Evolutionary conservation across 2,797 vertebrate genomes (phyloP), one percentile per base, ranked within the genome.

Genomic region (Acanthiza pusilla): DNA sequence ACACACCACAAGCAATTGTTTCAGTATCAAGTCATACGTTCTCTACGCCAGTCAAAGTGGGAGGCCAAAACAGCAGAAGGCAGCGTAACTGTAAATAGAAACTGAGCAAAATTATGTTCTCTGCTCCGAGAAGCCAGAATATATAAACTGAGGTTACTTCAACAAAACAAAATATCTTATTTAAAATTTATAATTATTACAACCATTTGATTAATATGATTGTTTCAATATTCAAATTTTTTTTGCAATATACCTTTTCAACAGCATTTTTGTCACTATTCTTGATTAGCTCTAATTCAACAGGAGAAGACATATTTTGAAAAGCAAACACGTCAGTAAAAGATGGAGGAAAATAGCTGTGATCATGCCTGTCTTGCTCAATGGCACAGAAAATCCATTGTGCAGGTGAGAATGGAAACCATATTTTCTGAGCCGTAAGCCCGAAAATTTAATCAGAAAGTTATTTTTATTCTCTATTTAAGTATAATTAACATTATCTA

Each of bases 401-500:
- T 65, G 55, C 8, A 57, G 77, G 32, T 25, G 16, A 80, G 61
- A 92, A 75, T 38, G 68, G 27, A 81, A 62, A 71, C 18, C 22
- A 34, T 65, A 32, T 72, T 93, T 77, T 95, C 84, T 80, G 68
- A 96, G 25, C 47, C 55, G 54, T 77, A 77, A 81, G 21, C 40
- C 43, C 78, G 26, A 5, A 88, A 62, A 80, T 45, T 85, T 91
- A 94, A 88, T 92, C 11, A 27, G 53, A 91, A 91, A 66, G 36
- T 68, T 94, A 90, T 91, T 96, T 95, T 96, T 94, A 62, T 93
- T 78, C 66, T 62, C 51, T 70, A 8, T 83, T 88, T 92, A 95
- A 84, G 66, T 80, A 18, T 88, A 92, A 96, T 95, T 91, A 95
- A 53, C 13, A 48, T 25, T 70, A 32, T 8, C 21, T 65, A 40